phyloP scores from a whole-genome alignment of 1,140 invertebrate species.

The Pseudomyrmex cubaensis region DNA sequence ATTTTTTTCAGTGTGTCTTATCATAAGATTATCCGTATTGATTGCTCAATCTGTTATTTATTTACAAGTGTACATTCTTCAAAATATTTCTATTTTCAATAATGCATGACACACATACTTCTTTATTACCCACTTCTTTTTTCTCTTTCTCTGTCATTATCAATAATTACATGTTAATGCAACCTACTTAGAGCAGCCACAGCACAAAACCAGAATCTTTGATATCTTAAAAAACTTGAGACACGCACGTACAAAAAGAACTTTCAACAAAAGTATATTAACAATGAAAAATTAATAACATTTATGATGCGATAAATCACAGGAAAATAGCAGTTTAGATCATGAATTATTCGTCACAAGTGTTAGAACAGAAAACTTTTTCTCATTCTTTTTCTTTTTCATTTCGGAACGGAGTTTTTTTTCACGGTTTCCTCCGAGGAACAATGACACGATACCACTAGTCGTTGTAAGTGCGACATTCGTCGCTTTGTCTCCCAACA shows the following conservation, averaged over 20 bases:
- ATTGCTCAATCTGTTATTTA: conserved; percentile 19
- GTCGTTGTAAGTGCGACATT: conserved; percentile 10
- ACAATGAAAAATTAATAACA: neutral
- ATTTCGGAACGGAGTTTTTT: too few relatives aligned
- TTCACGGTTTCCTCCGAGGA: neutral
- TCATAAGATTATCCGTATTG: conserved; percentile 14
- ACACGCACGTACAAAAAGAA: neutral
- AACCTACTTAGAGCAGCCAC: neutral
- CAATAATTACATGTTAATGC: neutral
- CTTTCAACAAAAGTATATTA: neutral
- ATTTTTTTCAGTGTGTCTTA: conserved; percentile 8
- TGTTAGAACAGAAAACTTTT: neutral
- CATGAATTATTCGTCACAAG: neutral
- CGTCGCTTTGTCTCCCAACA: conserved; percentile 39
- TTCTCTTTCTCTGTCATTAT: neutral
- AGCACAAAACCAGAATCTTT: neutral
- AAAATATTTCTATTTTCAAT: neutral
- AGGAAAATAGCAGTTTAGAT: neutral
- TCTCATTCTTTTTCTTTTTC: neutral
- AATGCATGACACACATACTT: neutral
- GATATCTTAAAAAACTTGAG: neutral
- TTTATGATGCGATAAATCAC: neutral
- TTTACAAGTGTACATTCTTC: conserved; percentile 12
- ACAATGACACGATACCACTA: neutral
- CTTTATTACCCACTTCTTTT: neutral